phyloP scores from a whole-genome alignment of 2,888 invertebrate species.

The Epistrophe grossulariae region DNA sequence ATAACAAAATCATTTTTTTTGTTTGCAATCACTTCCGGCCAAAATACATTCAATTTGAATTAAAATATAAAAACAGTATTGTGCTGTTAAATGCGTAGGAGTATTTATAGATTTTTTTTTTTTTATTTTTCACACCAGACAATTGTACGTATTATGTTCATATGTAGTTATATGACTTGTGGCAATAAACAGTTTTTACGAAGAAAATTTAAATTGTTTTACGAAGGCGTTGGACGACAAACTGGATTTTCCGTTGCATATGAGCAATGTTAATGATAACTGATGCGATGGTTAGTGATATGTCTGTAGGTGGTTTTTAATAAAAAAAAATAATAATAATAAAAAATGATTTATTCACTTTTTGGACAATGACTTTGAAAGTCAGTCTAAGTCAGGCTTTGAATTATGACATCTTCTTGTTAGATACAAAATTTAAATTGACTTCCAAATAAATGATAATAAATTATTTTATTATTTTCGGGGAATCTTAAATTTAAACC shows the following conservation, averaged over 20 bases:
- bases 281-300: not conserved
- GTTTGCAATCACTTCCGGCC: not conserved
- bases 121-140: not conserved
- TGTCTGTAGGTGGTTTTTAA: not conserved
- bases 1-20: not conserved
- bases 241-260: not conserved
- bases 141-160: not conserved
- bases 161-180: not conserved
- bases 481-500: no score
- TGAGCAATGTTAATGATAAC: not conserved
- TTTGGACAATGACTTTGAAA: constrained; percentile 1
- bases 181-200: not conserved
- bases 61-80: not conserved
- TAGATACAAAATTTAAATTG: not conserved
- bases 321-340: not conserved
- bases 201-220: constrained; percentile 2
- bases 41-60: not conserved
- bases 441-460: no score
- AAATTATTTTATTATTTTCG: no score
- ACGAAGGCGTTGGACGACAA: not conserved
- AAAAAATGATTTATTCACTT: not conserved
- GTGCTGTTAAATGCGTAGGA: not conserved
- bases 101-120: not conserved
- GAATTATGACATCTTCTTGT: not conserved
- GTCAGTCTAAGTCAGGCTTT: not conserved